Base-by-base conservation (phyloP, 2,797 vertebrate genomes). In the Takifugu ocellatus region DNA sequence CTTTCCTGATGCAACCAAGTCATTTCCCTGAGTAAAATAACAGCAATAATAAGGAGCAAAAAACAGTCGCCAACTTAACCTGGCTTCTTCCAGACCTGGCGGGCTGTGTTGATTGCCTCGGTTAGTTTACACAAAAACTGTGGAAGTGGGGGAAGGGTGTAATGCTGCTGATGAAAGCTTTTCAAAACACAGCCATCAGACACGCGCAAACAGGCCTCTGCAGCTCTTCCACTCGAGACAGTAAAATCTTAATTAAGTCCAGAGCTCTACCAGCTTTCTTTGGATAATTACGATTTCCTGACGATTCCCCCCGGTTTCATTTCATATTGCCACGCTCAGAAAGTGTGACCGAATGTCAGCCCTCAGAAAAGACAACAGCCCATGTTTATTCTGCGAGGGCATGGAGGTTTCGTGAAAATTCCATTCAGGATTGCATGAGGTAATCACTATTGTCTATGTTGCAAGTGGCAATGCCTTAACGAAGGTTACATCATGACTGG, bases 401-500 rank as follows among this genome's bases (percentile, higher is more conserved):
- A 50, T 55, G 44, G 72, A 74, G 73, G 70, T 78, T 89, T 75
- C 39, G 75, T 87, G 86, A 86, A 92, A 90, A 89, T 86, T 88
- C 85, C 83, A 68, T 72, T 86, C 75, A 81, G 77, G 82, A 87
- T 91, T 91, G 89, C 89, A 63, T 88, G 75, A 70, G 69, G 81
- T 85, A 75, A 84, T 86, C 82, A 81, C 74, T 71, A 62, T 58
- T 56, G 56, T 71, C 78, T 78, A 49, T 68, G 70, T 56, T 59
- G 81, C 63, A 60, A 54, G 74, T 72, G 65, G 88, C 81, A 90
- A 90, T 42, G 66, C 67, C 66, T 87, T 65, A 81, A 80, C 76
- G 80, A 83, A 85, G 67, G 74, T 92, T 90, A 91, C 88, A 91
- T 91, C 91, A 91, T 83, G 56, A 55, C 63, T 64, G 50, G 72